Evolutionary conservation across 2,797 vertebrate species (phyloP).

Genomic region (Pteronotus mesoamericanus): DNA sequence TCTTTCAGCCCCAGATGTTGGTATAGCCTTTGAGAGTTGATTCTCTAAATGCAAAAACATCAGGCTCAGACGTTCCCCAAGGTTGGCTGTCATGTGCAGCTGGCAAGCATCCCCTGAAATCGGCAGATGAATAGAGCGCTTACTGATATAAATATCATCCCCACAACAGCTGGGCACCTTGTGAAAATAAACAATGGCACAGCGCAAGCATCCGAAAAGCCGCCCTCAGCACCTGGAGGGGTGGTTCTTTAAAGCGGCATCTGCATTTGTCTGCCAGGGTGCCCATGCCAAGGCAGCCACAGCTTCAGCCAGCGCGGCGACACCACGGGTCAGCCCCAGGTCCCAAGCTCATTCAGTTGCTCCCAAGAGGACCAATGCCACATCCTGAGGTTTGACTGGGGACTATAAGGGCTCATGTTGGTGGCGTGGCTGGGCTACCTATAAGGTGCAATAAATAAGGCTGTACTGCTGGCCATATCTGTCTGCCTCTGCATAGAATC

Average conservation of each 20-base stretch:
- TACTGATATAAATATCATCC: slow-evolving; percentile 74
- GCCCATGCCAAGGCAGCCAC: background rate
- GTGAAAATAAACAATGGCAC: slow-evolving; percentile 69
- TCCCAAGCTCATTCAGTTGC: background rate
- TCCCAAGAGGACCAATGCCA: background rate
- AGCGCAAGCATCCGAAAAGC: slow-evolving; percentile 44
- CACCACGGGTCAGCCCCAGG: background rate
- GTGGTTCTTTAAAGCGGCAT: slow-evolving; percentile 35
- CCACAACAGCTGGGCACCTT: slow-evolving; percentile 69
- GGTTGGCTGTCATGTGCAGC: slow-evolving; percentile 68
- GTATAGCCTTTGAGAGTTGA: slow-evolving; percentile 5
- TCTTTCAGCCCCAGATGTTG: slow-evolving; percentile 44
- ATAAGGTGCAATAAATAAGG: background rate
- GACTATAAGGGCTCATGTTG: background rate
- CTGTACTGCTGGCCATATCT: background rate
- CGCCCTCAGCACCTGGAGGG: slow-evolving; percentile 56
- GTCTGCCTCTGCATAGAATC: background rate
- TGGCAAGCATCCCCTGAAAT: slow-evolving; percentile 63
- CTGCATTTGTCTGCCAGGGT: background rate
- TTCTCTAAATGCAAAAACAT: slow-evolving; percentile 27
- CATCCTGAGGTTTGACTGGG: background rate
- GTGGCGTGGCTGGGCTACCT: background rate
- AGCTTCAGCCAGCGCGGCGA: background rate
- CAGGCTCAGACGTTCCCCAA: slow-evolving; percentile 45
- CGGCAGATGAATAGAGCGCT: slow-evolving; percentile 68